phyloP scores from a whole-genome alignment of 2,113 vertebrate genomes.

The Oreochromis spilurus region DNA sequence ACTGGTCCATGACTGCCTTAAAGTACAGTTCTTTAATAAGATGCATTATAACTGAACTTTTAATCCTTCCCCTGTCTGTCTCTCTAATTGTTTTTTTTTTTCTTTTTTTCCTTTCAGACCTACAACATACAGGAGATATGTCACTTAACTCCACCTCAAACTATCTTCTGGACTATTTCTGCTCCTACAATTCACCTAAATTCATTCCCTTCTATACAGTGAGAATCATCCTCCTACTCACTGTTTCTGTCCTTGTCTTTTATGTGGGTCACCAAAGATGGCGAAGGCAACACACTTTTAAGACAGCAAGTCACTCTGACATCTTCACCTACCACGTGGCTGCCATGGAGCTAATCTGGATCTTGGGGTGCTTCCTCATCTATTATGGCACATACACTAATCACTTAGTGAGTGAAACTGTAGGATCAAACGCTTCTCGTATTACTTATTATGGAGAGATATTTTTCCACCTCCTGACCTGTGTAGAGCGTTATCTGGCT shows the following conservation, averaged over 20 bases:
- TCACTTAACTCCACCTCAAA: neutral
- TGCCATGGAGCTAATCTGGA: neutral
- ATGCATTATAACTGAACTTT: neutral
- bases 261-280: rapidly evolving
- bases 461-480: too few relatives aligned
- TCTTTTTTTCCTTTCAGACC: neutral
- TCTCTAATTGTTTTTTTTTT: neutral
- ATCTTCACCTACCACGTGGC: neutral
- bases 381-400: neutral
- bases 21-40: neutral
- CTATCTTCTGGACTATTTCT: rapidly evolving
- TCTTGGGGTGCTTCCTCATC: neutral
- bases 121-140: neutral
- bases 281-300: neutral
- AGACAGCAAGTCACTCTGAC: neutral
- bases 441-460: neutral
- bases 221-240: rapidly evolving
- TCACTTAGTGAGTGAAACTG: rapidly evolving
- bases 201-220: rapidly evolving
- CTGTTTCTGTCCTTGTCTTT: rapidly evolving
- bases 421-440: rapidly evolving
- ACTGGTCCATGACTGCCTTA: too few relatives aligned
- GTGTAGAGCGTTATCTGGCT: too few relatives aligned
- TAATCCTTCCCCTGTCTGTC: neutral
- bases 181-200: neutral